Evolutionary conservation across 2,113 vertebrate species (phyloP).

Genomic region (Lutjanus erythropterus): DNA sequence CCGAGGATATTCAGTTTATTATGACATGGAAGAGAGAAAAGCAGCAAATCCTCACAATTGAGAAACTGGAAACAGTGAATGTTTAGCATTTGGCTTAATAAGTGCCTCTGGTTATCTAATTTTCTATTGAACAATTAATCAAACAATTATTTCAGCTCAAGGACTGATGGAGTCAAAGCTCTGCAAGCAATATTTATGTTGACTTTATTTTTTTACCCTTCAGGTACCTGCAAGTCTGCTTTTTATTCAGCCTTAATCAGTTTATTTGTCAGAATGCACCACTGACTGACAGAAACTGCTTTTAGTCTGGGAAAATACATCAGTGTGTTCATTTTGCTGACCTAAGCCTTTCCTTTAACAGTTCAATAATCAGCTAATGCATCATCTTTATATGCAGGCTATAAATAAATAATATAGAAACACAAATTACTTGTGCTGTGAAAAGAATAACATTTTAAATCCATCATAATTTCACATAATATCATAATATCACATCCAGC

Average conservation of each 20-base stretch:
- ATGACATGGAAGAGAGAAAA: neutral
- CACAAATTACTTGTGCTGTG: too few relatives aligned
- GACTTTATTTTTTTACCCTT: neutral
- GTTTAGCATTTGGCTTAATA: neutral
- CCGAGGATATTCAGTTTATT: neutral
- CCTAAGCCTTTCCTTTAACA: neutral
- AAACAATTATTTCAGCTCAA: too few relatives aligned
- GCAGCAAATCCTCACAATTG: neutral
- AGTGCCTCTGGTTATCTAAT: too few relatives aligned
- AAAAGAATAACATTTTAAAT: too few relatives aligned
- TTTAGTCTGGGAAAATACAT: neutral
- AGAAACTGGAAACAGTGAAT: neutral
- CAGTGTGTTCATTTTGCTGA: neutral
- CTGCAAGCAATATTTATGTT: neutral
- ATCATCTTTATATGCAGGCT: neutral
- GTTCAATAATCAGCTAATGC: neutral
- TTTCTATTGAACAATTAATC: neutral
- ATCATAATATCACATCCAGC: too few relatives aligned
- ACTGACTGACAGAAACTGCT: neutral
- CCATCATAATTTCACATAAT: too few relatives aligned
- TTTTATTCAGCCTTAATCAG: neutral
- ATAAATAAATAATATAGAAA: neutral
- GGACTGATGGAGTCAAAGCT: neutral
- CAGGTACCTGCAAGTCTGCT: neutral
- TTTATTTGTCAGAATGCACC: neutral